Percentiles rank a stretch among this genome's conserved stretches.
Conservation (phyloP, 2,113 vertebrate species). For the Leucosticte australis region DNA sequence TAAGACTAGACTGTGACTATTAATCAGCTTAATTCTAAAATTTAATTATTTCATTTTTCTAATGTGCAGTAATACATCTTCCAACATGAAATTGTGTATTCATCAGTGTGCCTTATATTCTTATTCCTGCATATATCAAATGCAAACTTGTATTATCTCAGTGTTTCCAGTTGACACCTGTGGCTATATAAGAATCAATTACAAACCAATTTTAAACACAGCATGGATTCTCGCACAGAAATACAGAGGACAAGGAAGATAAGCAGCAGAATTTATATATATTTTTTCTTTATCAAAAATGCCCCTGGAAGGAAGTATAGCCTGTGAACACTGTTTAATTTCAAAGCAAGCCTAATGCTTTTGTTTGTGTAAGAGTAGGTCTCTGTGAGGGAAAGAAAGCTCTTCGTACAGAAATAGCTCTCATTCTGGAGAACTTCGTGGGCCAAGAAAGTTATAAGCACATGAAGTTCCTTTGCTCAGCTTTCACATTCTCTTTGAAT, state of each 20-base stretch:
- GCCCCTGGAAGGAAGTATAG: neutral
- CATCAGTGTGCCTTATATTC: neutral
- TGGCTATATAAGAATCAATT: slow-evolving; percentile 42
- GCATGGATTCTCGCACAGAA: neutral
- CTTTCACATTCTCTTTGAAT: neutral
- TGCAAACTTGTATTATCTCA: neutral
- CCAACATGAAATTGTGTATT: neutral
- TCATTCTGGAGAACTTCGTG: neutral
- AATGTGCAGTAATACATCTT: neutral
- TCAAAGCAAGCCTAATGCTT: slow-evolving; percentile 17
- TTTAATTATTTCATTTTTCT: neutral
- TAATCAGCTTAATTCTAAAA: neutral
- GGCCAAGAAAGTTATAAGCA: neutral
- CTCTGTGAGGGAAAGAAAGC: neutral
- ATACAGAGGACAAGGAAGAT: neutral
- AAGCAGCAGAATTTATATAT: neutral
- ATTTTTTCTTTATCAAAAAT: neutral
- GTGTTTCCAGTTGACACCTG: neutral
- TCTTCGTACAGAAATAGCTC: neutral
- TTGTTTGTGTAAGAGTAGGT: neutral
- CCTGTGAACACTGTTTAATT: slow-evolving; percentile 13
- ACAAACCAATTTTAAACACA: slow-evolving; percentile 45
- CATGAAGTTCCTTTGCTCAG: neutral
- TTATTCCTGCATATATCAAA: neutral
- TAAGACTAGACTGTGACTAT: neutral